Evolutionary conservation across 2,113 vertebrate genomes (phyloP).

Genomic region (Aleadryas rufinucha): DNA sequence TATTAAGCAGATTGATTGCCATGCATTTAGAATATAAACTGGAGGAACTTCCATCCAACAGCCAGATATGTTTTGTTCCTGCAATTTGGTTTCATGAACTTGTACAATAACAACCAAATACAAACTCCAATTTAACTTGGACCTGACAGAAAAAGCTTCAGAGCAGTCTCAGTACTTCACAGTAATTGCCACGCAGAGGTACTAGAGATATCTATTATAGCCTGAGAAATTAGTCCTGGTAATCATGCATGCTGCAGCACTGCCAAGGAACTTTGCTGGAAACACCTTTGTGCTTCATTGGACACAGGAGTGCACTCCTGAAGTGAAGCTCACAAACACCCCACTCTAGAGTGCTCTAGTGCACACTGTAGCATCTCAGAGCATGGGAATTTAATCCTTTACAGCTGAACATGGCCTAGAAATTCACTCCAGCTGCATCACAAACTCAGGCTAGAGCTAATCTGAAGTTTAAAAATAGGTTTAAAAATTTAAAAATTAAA

Average conservation of each 20-base stretch:
- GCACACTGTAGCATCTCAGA: not conserved
- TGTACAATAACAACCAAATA: not conserved
- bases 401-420: not conserved
- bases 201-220: not conserved
- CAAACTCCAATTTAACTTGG: not conserved
- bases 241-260: not conserved
- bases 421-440: not conserved
- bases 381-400: accelerated
- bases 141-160: not conserved
- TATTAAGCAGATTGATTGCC: not conserved
- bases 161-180: not conserved
- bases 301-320: not conserved
- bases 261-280: not conserved
- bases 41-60: not conserved
- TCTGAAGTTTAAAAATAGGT: not conserved
- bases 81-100: not conserved
- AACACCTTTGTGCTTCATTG: not conserved
- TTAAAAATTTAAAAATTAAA: too few species aligned
- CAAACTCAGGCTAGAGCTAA: not conserved
- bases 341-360: not conserved
- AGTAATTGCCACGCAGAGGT: not conserved
- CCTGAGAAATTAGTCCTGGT: not conserved
- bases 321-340: not conserved
- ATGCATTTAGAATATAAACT: not conserved
- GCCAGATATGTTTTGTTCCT: not conserved